Evolutionary conservation across 2,113 vertebrate species (phyloP).

Genomic region (Numida meleagris): DNA sequence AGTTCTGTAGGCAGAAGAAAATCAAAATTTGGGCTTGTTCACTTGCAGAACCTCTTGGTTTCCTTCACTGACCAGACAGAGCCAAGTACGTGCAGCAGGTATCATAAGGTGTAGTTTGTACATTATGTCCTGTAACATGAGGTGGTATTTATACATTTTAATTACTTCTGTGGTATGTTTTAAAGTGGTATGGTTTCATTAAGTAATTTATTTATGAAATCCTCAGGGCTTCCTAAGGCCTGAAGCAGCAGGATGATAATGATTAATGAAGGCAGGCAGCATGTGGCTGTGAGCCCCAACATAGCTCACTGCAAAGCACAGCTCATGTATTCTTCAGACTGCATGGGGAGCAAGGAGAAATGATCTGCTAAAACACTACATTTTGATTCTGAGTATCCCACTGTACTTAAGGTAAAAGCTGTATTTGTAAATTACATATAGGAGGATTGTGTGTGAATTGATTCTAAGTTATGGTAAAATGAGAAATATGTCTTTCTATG

Average conservation of each 20-base stretch:
- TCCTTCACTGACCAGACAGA: not conserved
- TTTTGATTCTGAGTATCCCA: not conserved
- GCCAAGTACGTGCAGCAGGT: not conserved
- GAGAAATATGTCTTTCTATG: not conserved
- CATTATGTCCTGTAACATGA: not conserved
- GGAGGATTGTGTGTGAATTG: not conserved
- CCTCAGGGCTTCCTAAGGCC: not conserved
- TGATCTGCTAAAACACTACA: not conserved
- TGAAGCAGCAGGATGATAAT: not conserved
- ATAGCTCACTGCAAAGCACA: not conserved
- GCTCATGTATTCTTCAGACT: not conserved
- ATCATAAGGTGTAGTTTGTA: not conserved
- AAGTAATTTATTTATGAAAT: slow-evolving; percentile 57
- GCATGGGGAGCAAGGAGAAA: not conserved
- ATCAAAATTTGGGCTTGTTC: not conserved
- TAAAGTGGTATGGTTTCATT: not conserved
- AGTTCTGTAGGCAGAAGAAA: not conserved
- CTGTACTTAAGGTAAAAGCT: not conserved
- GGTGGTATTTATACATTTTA: not conserved
- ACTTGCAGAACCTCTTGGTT: not conserved
- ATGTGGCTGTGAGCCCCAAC: not conserved
- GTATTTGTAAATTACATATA: not conserved
- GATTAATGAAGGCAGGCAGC: slow-evolving; percentile 64
- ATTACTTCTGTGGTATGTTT: not conserved
- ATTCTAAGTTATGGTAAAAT: not conserved